phyloP scores from a whole-genome alignment of 2,888 invertebrate genomes.

The Eupithecia abbreviata region DNA sequence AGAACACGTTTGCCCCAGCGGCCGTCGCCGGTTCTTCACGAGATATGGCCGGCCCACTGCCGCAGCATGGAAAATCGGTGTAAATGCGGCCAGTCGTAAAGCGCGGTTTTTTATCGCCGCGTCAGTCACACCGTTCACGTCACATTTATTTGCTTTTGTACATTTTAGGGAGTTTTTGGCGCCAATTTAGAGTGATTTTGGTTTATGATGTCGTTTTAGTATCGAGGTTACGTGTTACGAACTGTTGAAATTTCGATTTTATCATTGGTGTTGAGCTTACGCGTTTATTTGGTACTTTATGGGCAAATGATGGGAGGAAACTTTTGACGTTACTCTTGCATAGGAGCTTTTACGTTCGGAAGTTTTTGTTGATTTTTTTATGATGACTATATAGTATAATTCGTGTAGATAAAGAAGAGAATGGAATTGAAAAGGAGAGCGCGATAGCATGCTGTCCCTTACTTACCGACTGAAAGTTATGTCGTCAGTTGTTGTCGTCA shows the following conservation, averaged over 20 bases:
- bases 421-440: no score
- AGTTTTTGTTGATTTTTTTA: not conserved
- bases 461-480: no score
- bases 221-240: slow-evolving; percentile 20
- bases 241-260: slow-evolving; percentile 13
- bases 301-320: not conserved
- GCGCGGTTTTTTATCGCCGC: slow-evolving; percentile 45
- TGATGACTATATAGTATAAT: no score
- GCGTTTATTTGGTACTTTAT: not conserved
- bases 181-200: slow-evolving; percentile 38
- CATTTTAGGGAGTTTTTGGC: slow-evolving; percentile 31
- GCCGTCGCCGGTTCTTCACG: no score
- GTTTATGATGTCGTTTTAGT: slow-evolving; percentile 33
- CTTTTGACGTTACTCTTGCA: not conserved
- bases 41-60: no score
- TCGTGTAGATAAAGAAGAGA: no score
- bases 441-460: no score
- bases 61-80: slow-evolving; percentile 2
- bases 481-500: no score
- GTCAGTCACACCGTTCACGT: slow-evolving; percentile 49
- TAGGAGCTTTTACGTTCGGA: not conserved
- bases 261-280: not conserved
- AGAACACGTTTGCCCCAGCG: no score
- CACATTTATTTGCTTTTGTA: slow-evolving; percentile 32
- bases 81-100: slow-evolving; percentile 53